Evolutionary conservation across 35 echinoderm and acorn worm genomes (phyloP).

Genomic region (Heliocidaris tuberculata): DNA sequence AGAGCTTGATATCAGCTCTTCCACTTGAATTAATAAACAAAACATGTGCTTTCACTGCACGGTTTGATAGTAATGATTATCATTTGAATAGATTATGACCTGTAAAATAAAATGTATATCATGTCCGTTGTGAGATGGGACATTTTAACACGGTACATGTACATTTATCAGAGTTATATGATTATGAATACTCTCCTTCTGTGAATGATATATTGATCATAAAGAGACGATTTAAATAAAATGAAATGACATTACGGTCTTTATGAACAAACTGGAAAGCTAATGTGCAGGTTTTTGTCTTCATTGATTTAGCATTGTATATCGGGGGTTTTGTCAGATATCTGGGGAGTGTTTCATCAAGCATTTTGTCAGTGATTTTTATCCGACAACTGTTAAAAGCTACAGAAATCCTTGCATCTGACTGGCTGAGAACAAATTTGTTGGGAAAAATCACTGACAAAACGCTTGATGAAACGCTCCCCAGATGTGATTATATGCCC

Average conservation of each 20-base stretch:
- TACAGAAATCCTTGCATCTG: too few relatives aligned
- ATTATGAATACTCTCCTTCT: neutral
- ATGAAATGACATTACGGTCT: neutral
- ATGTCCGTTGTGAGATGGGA: neutral
- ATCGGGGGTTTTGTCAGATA: too few relatives aligned
- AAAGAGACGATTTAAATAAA: neutral
- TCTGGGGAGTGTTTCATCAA: too few relatives aligned
- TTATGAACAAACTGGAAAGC: neutral
- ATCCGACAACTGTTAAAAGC: too few relatives aligned
- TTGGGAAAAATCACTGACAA: too few relatives aligned
- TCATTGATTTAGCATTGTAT: too few relatives aligned
- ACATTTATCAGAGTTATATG: constrained; percentile 5
- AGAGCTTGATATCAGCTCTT: neutral
- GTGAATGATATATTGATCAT: neutral
- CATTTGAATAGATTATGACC: neutral
- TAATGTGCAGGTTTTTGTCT: neutral
- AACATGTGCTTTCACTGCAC: neutral
- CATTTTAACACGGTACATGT: neutral
- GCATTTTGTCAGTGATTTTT: too few relatives aligned
- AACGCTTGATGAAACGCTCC: too few relatives aligned
- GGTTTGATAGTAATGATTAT: neutral
- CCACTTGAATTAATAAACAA: neutral
- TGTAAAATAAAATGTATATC: neutral
- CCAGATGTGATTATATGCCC: too few relatives aligned
- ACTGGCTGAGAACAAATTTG: too few relatives aligned